Evolutionary conservation across 2,888 invertebrate species (phyloP).

Genomic region (Epinotia ramella): DNA sequence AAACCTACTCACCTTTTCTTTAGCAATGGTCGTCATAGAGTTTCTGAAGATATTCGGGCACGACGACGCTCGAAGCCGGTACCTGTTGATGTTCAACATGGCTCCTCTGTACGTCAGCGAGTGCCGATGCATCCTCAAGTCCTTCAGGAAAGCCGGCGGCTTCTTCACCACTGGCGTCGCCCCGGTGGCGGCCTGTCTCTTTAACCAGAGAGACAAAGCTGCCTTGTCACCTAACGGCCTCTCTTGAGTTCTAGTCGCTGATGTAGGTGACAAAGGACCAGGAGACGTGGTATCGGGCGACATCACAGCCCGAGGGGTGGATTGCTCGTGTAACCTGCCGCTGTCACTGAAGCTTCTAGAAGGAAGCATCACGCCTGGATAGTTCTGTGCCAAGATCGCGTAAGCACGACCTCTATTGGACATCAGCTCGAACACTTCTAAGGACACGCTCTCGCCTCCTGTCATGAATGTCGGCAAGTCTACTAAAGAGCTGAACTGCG

Average conservation of each 20-base stretch:
- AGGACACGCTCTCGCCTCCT: slow-evolving; percentile 90
- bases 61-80: slow-evolving; percentile 92
- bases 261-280: slow-evolving; percentile 64
- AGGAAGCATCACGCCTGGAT: slow-evolving; percentile 89
- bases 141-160: slow-evolving; percentile 89
- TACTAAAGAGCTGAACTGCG: slow-evolving; percentile 91
- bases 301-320: slow-evolving; percentile 68
- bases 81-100: slow-evolving; percentile 93
- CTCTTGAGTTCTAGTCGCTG: slow-evolving; percentile 57
- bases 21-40: slow-evolving; percentile 94
- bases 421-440: slow-evolving; percentile 90
- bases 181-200: slow-evolving; percentile 73
- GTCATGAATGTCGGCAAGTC: slow-evolving; percentile 94
- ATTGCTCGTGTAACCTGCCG: slow-evolving; percentile 75
- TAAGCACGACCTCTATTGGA: slow-evolving; percentile 89
- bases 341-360: slow-evolving; percentile 91
- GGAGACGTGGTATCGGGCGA: slow-evolving; percentile 64
- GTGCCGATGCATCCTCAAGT: slow-evolving; percentile 90
- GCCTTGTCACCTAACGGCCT: slow-evolving; percentile 72
- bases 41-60: slow-evolving; percentile 96
- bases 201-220: slow-evolving; percentile 84
- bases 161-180: slow-evolving; percentile 70
- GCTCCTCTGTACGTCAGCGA: slow-evolving; percentile 94
- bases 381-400: slow-evolving; percentile 89
- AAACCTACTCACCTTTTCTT: slow-evolving; percentile 85